Evolutionary conservation across 2,797 vertebrate genomes (phyloP).

Genomic region (Amblyopsis hoosieri): DNA sequence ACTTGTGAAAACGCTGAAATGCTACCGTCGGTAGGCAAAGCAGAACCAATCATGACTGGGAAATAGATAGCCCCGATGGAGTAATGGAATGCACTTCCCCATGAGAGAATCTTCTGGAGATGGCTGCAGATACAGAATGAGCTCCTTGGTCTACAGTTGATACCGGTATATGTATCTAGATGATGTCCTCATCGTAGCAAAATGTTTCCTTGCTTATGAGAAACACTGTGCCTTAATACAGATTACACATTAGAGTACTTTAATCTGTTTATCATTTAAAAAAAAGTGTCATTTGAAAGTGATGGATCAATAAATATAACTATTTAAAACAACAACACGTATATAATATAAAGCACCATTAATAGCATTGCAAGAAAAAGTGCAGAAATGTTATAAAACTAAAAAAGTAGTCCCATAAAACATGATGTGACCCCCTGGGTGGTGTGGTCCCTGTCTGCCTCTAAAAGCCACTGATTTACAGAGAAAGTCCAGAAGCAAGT

Average conservation of each 20-base stretch:
- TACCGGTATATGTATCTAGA: constrained; percentile 1
- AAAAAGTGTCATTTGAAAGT: too few relatives aligned
- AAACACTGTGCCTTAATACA: background rate
- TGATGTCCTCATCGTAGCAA: background rate
- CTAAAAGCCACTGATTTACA: constrained; percentile 2
- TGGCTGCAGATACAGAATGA: constrained; percentile 19
- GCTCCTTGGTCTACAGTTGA: background rate
- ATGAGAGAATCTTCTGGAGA: constrained; percentile 1
- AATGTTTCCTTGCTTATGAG: background rate
- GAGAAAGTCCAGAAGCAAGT: constrained; percentile 40
- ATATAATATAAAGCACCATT: too few relatives aligned
- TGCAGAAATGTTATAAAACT: too few relatives aligned
- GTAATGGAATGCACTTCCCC: constrained; percentile 20
- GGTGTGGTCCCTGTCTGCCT: too few relatives aligned
- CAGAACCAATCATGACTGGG: constrained; percentile 43
- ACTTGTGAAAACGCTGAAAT: constrained; percentile 50
- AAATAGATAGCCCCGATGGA: constrained; percentile 14
- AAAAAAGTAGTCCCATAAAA: too few relatives aligned
- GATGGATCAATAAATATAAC: too few relatives aligned
- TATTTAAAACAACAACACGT: too few relatives aligned
- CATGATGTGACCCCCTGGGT: too few relatives aligned
- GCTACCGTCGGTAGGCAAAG: constrained; percentile 30
- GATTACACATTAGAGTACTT: constrained; percentile 16
- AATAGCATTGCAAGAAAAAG: too few relatives aligned
- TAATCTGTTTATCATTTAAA: too few relatives aligned